phyloP scores from a whole-genome alignment of 2,113 vertebrate genomes.

The Tenrec ecaudatus region DNA sequence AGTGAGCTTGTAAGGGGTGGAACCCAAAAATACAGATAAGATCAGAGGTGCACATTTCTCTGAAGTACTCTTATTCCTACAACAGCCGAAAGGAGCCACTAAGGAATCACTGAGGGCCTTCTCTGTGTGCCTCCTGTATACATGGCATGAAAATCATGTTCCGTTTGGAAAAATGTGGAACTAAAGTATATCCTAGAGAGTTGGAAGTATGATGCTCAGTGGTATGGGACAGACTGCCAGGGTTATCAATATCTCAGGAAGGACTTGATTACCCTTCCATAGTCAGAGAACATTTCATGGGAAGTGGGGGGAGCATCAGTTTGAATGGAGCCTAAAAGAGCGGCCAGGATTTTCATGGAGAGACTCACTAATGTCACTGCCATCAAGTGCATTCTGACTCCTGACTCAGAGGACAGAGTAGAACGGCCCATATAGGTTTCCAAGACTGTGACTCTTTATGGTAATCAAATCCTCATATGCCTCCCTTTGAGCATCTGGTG shows the following conservation, averaged over 20 bases:
- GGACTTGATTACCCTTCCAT: neutral
- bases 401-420: no score
- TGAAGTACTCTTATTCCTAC: neutral
- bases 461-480: no score
- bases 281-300: neutral
- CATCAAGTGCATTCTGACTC: no score
- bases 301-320: neutral
- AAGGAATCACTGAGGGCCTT: neutral
- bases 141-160: neutral
- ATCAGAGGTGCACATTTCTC: neutral
- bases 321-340: neutral
- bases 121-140: neutral
- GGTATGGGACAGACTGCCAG: neutral
- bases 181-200: neutral
- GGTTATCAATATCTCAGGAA: neutral
- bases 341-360: conserved; percentile 32
- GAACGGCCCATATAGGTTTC: no score
- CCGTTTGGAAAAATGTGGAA: conserved; percentile 21
- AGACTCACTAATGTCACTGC: no score
- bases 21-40: neutral
- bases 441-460: no score
- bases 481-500: no score
- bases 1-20: conserved; percentile 17
- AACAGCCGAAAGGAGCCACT: neutral
- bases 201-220: conserved; percentile 37